Base-by-base conservation (phyloP, 1,140 invertebrate species). In the Aricia agestis region DNA sequence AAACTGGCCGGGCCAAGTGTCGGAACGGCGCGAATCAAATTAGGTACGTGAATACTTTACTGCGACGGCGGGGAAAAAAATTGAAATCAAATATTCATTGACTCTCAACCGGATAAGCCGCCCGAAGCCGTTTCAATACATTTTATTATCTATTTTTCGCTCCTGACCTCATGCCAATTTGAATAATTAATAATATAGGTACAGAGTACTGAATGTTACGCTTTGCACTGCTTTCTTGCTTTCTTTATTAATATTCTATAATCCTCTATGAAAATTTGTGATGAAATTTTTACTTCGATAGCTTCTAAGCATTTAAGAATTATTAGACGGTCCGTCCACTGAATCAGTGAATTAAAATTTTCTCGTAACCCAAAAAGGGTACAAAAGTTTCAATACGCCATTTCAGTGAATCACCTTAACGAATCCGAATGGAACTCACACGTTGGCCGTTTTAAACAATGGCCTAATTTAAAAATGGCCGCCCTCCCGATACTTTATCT, bases 31-130 rank as follows among this genome's bases (percentile, higher is more conserved):
- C 90, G 89, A 91, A 91, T 91, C 89, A 91, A 91, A 91, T 91
- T 91, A 91, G 89, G 87, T 91, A 90, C 87, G 86, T 86, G 86
- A 91, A 90, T 91, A 89, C 89, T 91, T 91, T 88, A 91, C 87
- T 84, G 89, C 83, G 89, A 91, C 87, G 87, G 83, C 83, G 89
- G 83, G 59, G 81, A 89, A 91, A 91, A 90, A 91, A 91, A 91
- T 91, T 91, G 89, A 91, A 90, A 91, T 91, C 89, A 91, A 91
- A 90, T 91, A 91, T 91, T 91, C 89, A 91, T 91, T 88, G 89
- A 90, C 85, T 91, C 83, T 91, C 83, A 87, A 91, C 89, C 89
- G 89, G 89, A 91, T 91, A 91, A 91, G 87, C 86, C 86, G 85
- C 81, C 86, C 86, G 78, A 84, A 85, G 86, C 85, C 86, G 88